Base-by-base conservation (phyloP, 2,888 invertebrate genomes). In the Conistra vaccinii region DNA sequence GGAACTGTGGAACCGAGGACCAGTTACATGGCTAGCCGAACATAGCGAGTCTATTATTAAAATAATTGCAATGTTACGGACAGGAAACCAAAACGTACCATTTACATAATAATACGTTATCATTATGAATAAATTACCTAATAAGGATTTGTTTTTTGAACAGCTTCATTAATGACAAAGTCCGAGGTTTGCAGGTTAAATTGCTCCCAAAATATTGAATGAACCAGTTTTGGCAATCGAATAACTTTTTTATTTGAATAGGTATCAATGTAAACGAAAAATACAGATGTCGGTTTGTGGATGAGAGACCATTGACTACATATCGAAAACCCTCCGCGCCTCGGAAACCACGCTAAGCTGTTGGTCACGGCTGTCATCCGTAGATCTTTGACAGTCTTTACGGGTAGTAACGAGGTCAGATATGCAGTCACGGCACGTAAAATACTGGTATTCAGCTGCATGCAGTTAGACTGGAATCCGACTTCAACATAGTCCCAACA, bases 61-160 rank as follows among this genome's bases (percentile, higher is more conserved):
- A 23, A 71, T 80, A 79, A 75, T 75, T 32, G 14, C 29, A 32
- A 14, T 32, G 4, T 1, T 58, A 29, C 5, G 23, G n/a, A 20
- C 35, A 48, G 57, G 23, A 39, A 73, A 29, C n/a, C 2, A 5
- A 73, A 29, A 29, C 29, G 17, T 48, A n/a, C 12, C 3, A 48
- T 58, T 73, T 17, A 58, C 23, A 35, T 45, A 57, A 51, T 42
- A 42, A 42, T 74, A 74, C 14, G 17, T 5, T 29, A 60, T 20
- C 14, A 39, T 48, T 48, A 32, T 1, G 3, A 70, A 39, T 69
- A 20, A 20, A 23, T 35, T 0, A n/a, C n/a, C n/a, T n/a, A 35
- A 7, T n/a, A n/a, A 32, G 5, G 7, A 23, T 48, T 35, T n/a
- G 7, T 35, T 35, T 61, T 61, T 61, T n/a, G 3, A 35, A n/a